Conservation (phyloP, 2,797 vertebrate species). For the Erithacus rubecula region DNA sequence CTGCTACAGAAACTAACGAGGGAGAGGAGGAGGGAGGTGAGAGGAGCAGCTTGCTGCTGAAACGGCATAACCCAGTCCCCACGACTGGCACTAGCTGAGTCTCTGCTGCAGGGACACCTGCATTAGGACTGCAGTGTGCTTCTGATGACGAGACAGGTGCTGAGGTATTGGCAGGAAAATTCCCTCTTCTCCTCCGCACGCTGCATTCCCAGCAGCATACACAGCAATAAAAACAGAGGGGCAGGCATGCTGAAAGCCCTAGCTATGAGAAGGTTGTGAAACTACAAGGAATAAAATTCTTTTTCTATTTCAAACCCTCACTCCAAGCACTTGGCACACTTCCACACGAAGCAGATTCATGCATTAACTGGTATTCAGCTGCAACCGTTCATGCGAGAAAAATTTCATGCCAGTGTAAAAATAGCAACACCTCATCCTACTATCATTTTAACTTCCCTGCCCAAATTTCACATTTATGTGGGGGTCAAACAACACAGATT, state of each 20-base stretch:
- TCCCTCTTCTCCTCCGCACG: background rate
- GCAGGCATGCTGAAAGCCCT: background rate
- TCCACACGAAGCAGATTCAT: background rate
- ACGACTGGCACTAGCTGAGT: background rate
- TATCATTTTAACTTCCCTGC: background rate
- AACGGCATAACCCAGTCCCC: background rate
- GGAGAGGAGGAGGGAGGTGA: background rate
- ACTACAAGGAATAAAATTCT: background rate
- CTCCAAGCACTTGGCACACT: background rate
- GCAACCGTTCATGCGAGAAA: background rate
- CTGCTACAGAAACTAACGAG: background rate
- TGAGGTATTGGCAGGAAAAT: background rate
- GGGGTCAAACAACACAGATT: background rate
- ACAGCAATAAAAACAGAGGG: background rate
- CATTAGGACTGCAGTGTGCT: slow-evolving; percentile 41
- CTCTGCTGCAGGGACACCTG: slow-evolving; percentile 50
- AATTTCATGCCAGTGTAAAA: background rate
- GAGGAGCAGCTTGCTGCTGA: background rate
- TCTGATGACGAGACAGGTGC: slow-evolving; percentile 16
- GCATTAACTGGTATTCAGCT: background rate
- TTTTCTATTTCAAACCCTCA: background rate
- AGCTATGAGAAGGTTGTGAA: background rate
- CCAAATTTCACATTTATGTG: background rate
- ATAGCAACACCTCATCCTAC: background rate
- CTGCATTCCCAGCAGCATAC: background rate